These are phyloP conservation scores for Crocidura indochinensis DNA, from an alignment of 2,797 vertebrate species.

Conservation along the genomic window DNA sequence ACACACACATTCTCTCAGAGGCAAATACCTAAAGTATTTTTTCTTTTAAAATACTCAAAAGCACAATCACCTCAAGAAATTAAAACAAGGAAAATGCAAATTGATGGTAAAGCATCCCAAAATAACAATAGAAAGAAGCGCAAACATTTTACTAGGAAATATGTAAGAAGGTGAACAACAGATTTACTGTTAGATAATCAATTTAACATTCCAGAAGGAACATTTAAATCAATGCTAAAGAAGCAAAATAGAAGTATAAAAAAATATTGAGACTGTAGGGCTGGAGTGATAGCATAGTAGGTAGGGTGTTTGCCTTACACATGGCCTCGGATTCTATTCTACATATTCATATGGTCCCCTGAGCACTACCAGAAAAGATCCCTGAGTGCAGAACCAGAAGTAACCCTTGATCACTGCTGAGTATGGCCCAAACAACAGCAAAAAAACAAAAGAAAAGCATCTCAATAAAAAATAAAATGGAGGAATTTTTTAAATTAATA, in stretches of 20 bases:
- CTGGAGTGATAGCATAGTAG: no score
- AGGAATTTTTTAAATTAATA: no score
- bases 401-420: no score
- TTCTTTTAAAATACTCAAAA: constrained; percentile 8
- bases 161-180: constrained; percentile 7
- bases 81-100: background rate
- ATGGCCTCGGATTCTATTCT: no score
- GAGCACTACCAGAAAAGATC: no score
- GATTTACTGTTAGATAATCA: background rate
- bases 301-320: no score
- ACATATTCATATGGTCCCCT: no score
- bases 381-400: no score
- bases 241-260: constrained; percentile 28
- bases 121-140: background rate
- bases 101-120: background rate
- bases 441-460: no score
- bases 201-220: constrained; percentile 3
- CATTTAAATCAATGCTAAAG: constrained; percentile 12
- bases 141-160: constrained; percentile 18
- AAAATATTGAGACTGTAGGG: background rate
- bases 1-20: background rate
- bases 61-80: constrained; percentile 30
- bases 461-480: no score
- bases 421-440: no score
- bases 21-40: constrained; percentile 37